phyloP scores from a whole-genome alignment of 92 coral and sea anemone genomes.

The Virgularia gustaviana region DNA sequence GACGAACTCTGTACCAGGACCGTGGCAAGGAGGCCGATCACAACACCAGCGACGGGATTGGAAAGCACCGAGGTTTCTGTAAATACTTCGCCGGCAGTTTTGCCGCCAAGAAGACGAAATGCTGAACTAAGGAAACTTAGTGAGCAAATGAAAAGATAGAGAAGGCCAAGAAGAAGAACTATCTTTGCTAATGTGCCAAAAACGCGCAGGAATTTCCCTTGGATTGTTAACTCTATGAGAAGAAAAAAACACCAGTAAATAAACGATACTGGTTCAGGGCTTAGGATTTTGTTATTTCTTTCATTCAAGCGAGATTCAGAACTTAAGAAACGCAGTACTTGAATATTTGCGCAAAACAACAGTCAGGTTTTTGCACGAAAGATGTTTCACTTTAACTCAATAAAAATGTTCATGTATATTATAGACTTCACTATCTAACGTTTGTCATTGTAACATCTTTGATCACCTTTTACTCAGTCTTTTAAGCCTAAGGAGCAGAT shows the following conservation, averaged over 20 bases:
- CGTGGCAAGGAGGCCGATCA: conserved; percentile 90
- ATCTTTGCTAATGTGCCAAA: conserved; percentile 43
- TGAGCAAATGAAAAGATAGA: conserved; percentile 92
- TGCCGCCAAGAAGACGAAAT: conserved; percentile 93
- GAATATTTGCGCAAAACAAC: no score
- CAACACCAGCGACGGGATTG: conserved; percentile 91
- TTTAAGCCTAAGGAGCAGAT: no score
- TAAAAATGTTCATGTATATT: no score
- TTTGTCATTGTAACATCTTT: no score
- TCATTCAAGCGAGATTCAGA: no score
- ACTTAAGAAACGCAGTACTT: no score
- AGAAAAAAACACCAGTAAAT: neutral
- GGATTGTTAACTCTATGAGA: conserved; percentile 59
- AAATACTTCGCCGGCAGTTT: conserved; percentile 93
- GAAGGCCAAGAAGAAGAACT: conserved; percentile 58
- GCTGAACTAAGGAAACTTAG: conserved; percentile 92
- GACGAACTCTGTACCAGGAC: conserved; percentile 46
- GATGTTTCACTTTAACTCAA: no score
- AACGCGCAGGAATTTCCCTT: conserved; percentile 64
- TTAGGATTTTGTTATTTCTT: no score
- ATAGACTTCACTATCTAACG: no score
- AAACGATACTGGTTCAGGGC: no score
- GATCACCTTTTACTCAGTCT: no score
- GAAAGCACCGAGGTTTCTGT: conserved; percentile 62
- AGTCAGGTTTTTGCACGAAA: no score